Conservation (phyloP, 2,888 invertebrate genomes). For the Drosophila infuscata region DNA sequence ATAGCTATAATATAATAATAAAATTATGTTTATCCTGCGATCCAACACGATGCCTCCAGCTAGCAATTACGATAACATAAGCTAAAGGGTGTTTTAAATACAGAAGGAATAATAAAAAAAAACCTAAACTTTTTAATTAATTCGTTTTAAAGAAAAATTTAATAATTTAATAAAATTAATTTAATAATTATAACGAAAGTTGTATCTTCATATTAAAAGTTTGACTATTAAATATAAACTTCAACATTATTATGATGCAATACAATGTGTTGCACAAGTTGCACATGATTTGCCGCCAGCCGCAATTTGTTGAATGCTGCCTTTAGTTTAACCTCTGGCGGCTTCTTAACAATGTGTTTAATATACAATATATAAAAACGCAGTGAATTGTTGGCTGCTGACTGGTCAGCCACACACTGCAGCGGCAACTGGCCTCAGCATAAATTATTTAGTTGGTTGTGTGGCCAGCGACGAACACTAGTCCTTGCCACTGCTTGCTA, state of each 20-base stretch:
- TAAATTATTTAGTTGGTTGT: slow-evolving; percentile 77
- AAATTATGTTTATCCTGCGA: background rate
- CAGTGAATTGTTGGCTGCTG: slow-evolving; percentile 57
- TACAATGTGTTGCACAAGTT: background rate
- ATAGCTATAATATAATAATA: no score
- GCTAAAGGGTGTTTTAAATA: background rate
- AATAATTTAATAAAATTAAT: background rate
- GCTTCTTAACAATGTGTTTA: slow-evolving; percentile 64
- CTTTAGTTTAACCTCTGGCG: slow-evolving; percentile 30
- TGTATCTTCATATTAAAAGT: background rate
- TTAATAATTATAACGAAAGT: background rate
- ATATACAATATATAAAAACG: slow-evolving; percentile 64
- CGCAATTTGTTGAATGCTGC: slow-evolving; percentile 16
- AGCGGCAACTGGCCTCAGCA: slow-evolving; percentile 45
- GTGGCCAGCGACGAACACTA: slow-evolving; percentile 57
- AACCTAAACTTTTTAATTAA: background rate
- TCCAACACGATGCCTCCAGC: background rate
- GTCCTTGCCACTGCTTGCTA: slow-evolving; percentile 29
- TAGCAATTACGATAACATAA: background rate
- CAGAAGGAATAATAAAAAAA: background rate
- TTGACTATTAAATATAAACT: background rate
- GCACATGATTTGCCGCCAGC: background rate
- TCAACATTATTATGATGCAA: background rate
- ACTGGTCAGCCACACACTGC: slow-evolving; percentile 54
- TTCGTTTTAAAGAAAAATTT: background rate